A percentile compares a stretch with the other conserved stretches of the same genome.
Conservation (phyloP, 2,797 vertebrate species). For the Geotrypetes seraphini region DNA sequence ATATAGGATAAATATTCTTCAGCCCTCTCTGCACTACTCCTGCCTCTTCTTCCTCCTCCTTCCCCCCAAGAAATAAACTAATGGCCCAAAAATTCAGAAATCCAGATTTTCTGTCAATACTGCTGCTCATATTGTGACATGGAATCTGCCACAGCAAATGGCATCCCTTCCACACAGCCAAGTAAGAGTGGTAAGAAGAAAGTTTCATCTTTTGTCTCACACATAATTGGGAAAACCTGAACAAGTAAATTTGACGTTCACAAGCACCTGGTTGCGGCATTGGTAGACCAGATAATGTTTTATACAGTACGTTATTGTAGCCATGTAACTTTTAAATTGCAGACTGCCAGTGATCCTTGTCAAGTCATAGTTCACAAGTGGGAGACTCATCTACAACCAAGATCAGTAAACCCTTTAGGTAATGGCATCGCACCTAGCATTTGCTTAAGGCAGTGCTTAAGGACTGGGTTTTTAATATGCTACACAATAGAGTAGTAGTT, state of each 20-base stretch:
- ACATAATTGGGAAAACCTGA: conserved; percentile 9
- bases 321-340: conserved; percentile 79
- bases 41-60: no score
- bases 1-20: no score
- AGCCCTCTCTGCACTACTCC: no score
- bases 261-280: conserved; percentile 42
- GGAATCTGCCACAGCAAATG: not conserved
- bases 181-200: conserved; percentile 31
- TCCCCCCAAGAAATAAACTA: no score
- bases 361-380: conserved; percentile 97
- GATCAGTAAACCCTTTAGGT: conserved; percentile 96
- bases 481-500: no score
- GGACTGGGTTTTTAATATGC: conserved; percentile 57
- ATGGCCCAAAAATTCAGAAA: no score
- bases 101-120: conserved; percentile 14
- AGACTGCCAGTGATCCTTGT: conserved; percentile 84
- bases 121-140: conserved; percentile 11
- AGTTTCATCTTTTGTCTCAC: conserved; percentile 29
- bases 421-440: conserved; percentile 70
- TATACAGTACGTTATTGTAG: conserved; percentile 59
- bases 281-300: conserved; percentile 41
- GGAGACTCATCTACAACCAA: conserved; percentile 97
- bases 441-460: conserved; percentile 65
- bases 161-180: conserved; percentile 1
- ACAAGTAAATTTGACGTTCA: conserved; percentile 25